A percentile compares a stretch with the other conserved stretches of the same genome.
Evolutionary conservation across 2,113 vertebrate species (phyloP).

Genomic region (Neomonachus schauinslandi): DNA sequence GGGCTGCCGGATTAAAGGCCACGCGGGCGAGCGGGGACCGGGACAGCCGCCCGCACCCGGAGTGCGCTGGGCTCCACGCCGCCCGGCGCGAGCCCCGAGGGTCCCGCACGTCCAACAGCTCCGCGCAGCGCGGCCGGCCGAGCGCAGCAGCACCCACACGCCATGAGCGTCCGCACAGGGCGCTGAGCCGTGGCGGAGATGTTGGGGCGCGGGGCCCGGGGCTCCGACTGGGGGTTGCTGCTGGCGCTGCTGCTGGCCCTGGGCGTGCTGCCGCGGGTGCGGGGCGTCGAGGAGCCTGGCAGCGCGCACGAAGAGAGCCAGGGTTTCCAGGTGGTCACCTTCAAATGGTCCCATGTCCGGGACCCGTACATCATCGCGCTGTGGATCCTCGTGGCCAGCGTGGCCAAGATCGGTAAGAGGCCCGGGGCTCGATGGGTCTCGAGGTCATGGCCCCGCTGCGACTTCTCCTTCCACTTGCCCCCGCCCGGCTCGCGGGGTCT

Average conservation of each 20-base stretch:
- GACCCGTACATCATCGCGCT: slow-evolving; percentile 89
- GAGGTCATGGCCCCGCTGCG: neutral
- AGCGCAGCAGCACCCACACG: neutral
- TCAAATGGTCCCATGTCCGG: slow-evolving; percentile 93
- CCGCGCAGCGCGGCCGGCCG: neutral
- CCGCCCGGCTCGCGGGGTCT: neutral
- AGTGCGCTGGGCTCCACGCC: neutral
- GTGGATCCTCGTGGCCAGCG: slow-evolving; percentile 93
- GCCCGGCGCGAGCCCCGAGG: neutral
- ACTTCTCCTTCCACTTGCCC: rapidly evolving
- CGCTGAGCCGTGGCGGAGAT: slow-evolving; percentile 4
- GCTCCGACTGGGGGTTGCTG: slow-evolving; percentile 53
- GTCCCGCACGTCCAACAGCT: neutral
- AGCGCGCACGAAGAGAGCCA: neutral
- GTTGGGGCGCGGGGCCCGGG: neutral
- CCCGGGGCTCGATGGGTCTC: neutral
- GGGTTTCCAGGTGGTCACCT: slow-evolving; percentile 88
- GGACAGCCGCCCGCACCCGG: neutral
- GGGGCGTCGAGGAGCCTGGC: neutral
- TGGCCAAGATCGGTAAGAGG: slow-evolving; percentile 93
- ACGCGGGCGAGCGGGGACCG: slow-evolving; percentile 28
- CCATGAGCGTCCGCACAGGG: neutral
- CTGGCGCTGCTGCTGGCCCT: slow-evolving; percentile 61
- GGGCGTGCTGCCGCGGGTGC: slow-evolving; percentile 40
- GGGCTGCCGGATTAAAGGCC: slow-evolving; percentile 82